Base-by-base conservation (phyloP, 53 echinoderm and acorn worm species). In the Luidia sarsii region DNA sequence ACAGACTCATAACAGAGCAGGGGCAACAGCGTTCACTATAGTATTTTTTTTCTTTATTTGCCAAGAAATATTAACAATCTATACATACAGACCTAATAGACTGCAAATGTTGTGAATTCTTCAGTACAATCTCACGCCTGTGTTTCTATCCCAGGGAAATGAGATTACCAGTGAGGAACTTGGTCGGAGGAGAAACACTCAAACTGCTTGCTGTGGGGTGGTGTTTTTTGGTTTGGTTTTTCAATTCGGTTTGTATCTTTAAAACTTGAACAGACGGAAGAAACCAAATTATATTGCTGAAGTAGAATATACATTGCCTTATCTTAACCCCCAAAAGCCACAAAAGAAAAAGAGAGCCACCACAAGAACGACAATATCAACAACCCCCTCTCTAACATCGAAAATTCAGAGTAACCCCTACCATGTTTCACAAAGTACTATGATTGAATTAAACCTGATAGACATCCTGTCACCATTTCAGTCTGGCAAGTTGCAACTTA, bases 71-170 rank as follows among this genome's bases (percentile, higher is more conserved):
- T 45, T 57, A 25, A 77, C 60, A 77, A 43, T 77, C 77, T 77
- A 77, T 61, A 77, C 77, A 77, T 48, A 77, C 77, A 77, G 61
- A 77, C 77, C 77, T 77, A 77, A 10, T 60, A 59, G 43, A 77
- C 59, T 77, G 77, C 77, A 59, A 41, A 24, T 60, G 77, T 38
- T 39, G 34, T 33, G 45, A 60, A 31, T 19, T 34, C 31, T 56
- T 54, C 3, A 28, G 34, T 18, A 75, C 29, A 57, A 43, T 53
- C 57, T 75, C 75, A 51, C 16, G 65, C 33, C 37, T 36, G n/a
- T 65, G 4, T 8, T 33, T 20, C 21, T 11, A 41, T 41, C 41
- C 11, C 41, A 41, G 11, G n/a, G n/a, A 41, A 41, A 7, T 7
- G 41, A 41, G 41, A 41, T 41, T 7, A 41, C 6, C 27, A 34